Conservation (phyloP, 2,888 invertebrate species). For the Argyra leucocephala region DNA sequence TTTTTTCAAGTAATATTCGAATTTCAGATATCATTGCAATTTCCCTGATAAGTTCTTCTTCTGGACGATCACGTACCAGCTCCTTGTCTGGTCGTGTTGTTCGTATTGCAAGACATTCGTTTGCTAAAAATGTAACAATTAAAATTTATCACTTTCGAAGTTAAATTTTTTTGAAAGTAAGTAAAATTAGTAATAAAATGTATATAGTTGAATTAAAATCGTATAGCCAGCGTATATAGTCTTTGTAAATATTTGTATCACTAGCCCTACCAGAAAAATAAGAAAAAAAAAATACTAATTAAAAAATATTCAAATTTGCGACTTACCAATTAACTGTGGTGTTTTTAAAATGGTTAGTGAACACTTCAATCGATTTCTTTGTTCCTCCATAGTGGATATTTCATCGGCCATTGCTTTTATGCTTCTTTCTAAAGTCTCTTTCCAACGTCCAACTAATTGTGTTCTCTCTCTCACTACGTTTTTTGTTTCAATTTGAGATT, state of each 20-base stretch:
- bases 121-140: slow-evolving; percentile 44
- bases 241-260: background rate
- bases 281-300: slow-evolving; percentile 8
- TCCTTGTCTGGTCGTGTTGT: slow-evolving; percentile 62
- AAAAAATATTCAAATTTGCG: slow-evolving; percentile 5
- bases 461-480: slow-evolving; percentile 56
- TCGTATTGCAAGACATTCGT: slow-evolving; percentile 63
- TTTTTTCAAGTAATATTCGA: slow-evolving; percentile 51
- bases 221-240: too few relatives aligned
- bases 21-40: slow-evolving; percentile 61
- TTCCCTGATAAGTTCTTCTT: slow-evolving; percentile 69
- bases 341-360: slow-evolving; percentile 57
- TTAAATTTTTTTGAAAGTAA: too few relatives aligned
- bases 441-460: slow-evolving; percentile 63
- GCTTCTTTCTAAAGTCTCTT: slow-evolving; percentile 61
- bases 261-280: background rate
- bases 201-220: too few relatives aligned
- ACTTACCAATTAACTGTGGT: slow-evolving; percentile 58
- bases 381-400: slow-evolving; percentile 57
- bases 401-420: slow-evolving; percentile 61
- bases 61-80: slow-evolving; percentile 64
- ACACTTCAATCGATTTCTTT: slow-evolving; percentile 57
- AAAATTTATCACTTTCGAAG: too few relatives aligned
- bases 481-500: slow-evolving; percentile 58
- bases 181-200: too few relatives aligned